Evolutionary conservation across 2,113 vertebrate genomes (phyloP), one percentile per base, ranked within the genome.

Genomic region (Phaethornis superciliosus): DNA sequence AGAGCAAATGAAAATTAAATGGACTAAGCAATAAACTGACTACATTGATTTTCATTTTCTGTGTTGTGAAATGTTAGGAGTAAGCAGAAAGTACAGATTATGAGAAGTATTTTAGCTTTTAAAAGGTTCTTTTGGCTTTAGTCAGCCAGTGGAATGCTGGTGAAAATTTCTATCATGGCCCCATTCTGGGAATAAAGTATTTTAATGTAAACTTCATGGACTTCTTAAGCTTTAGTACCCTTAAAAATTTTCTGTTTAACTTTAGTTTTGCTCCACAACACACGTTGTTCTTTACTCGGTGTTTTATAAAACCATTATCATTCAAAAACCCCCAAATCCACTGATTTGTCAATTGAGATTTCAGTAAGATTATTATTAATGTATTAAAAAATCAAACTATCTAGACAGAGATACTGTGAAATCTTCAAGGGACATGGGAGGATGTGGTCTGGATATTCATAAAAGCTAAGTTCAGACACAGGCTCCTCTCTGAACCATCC

Each of bases 1-100:
- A 83, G 14, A 85, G 71, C 68, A 83, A 77, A 23, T 56, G 42
- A 93, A 96, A 95, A 91, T 93, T 65, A 91, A 91, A 80, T 28
- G 26, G 67, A 87, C 47, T 85, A 85, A 85, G 42, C 55, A 89
- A 59, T 74, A 88, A 77, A 83, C 23, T 60, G 75, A 82, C 40
- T 78, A 55, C 3, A 91, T 22, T 59, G 81, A 93, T 88, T 93
- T 91, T 82, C 30, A 72, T 87, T 72, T 85, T 72, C 30, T 2
- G 2, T 7, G 0, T 40, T 70, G 54, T 33, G 10, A 92, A 90
- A 84, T 37, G 27, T 11, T 52, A 40, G 26, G 15, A 72, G 37
- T 80, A 96, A 94, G 68, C 47, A 75, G 26, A 89, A 94, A 92
- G 46, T 9, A 69, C 22, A 63, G 27, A 89, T 62, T 70, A 85